A percentile compares a stretch with the other conserved stretches of the same genome.
phyloP scores from a whole-genome alignment of 2,113 vertebrate genomes.

The Serinus canaria region DNA sequence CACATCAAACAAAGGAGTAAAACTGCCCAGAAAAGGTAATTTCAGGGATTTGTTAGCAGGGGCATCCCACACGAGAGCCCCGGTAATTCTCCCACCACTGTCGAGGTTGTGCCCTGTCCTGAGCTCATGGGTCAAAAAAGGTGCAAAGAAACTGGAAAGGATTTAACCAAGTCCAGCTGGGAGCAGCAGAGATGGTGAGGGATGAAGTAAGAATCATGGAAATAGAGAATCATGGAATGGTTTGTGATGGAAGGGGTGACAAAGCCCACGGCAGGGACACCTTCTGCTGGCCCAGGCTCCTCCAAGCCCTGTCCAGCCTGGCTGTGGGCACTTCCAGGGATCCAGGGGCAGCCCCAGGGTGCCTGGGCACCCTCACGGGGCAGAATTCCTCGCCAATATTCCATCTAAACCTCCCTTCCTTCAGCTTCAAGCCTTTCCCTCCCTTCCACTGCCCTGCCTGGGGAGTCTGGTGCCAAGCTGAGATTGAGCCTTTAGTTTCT shows the following conservation, averaged over 20 bases:
- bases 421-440: not conserved
- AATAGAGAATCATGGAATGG: not conserved
- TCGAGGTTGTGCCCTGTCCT: no score
- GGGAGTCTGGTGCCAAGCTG: not conserved
- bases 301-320: not conserved
- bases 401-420: not conserved
- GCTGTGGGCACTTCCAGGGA: not conserved
- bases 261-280: not conserved
- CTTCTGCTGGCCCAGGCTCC: accelerated
- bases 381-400: not conserved
- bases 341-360: not conserved
- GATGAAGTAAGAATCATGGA: not conserved
- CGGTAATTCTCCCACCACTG: not conserved
- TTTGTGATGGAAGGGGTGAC: not conserved
- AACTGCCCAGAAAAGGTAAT: not conserved
- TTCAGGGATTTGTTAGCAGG: not conserved
- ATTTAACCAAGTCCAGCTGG: not conserved
- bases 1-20: not conserved
- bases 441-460: accelerated
- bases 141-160: not conserved
- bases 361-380: not conserved
- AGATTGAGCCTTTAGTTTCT: not conserved
- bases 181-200: not conserved
- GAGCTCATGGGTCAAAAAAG: not conserved
- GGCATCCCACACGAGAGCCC: not conserved